A percentile compares a stretch with the other conserved stretches of the same genome.
These are phyloP conservation scores for Vespertilio murinus DNA, from an alignment of 2,797 vertebrate species.

Conservation along the genomic window DNA sequence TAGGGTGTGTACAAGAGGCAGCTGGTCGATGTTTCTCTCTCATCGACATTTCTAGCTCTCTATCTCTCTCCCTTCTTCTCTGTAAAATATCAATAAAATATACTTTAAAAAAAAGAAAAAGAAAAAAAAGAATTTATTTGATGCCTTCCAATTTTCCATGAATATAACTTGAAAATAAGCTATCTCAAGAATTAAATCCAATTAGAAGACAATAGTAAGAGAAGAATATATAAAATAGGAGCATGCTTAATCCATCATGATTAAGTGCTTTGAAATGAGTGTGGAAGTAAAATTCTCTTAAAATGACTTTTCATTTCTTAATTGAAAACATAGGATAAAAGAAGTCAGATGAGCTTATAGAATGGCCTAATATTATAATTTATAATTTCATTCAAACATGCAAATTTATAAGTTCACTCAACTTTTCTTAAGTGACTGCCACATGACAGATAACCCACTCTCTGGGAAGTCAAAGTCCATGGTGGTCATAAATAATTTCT, in stretches of 20 bases:
- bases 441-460: neutral
- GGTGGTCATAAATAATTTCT: conserved; percentile 8
- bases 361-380: neutral
- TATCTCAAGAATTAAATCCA: neutral
- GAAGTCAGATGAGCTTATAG: neutral
- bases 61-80: no score
- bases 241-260: neutral
- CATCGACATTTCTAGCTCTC: no score
- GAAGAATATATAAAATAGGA: neutral
- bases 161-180: neutral
- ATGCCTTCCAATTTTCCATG: neutral
- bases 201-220: neutral
- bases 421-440: neutral
- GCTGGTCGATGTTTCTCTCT: no score
- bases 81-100: no score
- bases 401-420: neutral
- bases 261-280: neutral
- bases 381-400: conserved; percentile 15
- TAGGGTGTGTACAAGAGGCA: no score
- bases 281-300: conserved; percentile 9
- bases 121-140: conserved; percentile 18
- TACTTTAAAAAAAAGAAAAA: no score
- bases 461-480: neutral
- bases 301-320: conserved; percentile 26
- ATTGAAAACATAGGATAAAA: conserved; percentile 14